These are phyloP conservation scores for Coremacera marginata DNA, from an alignment of 2,888 invertebrate genomes.

Conservation along the genomic window DNA sequence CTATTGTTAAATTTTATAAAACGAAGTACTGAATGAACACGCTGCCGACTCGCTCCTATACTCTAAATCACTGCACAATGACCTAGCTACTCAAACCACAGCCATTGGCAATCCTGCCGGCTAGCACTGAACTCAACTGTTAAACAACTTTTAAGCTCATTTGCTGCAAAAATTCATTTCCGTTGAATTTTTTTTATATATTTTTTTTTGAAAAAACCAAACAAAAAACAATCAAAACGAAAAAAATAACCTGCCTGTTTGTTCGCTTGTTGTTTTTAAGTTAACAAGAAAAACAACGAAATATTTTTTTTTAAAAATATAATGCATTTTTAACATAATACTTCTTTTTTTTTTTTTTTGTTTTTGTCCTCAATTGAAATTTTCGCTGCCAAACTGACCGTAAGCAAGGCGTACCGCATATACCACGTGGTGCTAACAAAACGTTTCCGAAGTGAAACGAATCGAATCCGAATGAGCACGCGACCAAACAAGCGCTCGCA, in stretches of 20 bases:
- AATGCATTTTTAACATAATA: neutral
- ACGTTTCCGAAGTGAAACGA: slow-evolving; percentile 49
- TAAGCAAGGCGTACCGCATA: slow-evolving; percentile 32
- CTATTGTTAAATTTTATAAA: slow-evolving; percentile 36
- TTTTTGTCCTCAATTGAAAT: slow-evolving; percentile 30
- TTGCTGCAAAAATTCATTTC: slow-evolving; percentile 38
- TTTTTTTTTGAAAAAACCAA: neutral
- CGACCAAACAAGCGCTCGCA: slow-evolving; percentile 6
- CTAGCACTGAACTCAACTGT: slow-evolving; percentile 11
- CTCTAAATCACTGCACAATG: neutral
- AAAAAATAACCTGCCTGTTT: neutral
- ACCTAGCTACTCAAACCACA: neutral
- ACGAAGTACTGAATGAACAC: neutral
- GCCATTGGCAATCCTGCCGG: neutral
- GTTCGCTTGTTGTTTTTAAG: neutral
- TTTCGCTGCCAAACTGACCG: slow-evolving; percentile 43
- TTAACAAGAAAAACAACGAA: neutral
- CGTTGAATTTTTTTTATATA: neutral
- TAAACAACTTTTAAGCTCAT: slow-evolving; percentile 37
- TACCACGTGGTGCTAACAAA: slow-evolving; percentile 52
- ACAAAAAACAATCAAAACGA: slow-evolving; percentile 4
- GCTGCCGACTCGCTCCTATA: neutral
- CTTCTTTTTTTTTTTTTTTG: too few species aligned
- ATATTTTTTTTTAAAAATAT: slow-evolving; percentile 12
- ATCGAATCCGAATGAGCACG: slow-evolving; percentile 9